Percentiles rank a stretch among this genome's conserved stretches.
These are phyloP conservation scores for Acromyrmex echinatior DNA, from an alignment of 1,140 invertebrate species.

Conservation along the genomic window DNA sequence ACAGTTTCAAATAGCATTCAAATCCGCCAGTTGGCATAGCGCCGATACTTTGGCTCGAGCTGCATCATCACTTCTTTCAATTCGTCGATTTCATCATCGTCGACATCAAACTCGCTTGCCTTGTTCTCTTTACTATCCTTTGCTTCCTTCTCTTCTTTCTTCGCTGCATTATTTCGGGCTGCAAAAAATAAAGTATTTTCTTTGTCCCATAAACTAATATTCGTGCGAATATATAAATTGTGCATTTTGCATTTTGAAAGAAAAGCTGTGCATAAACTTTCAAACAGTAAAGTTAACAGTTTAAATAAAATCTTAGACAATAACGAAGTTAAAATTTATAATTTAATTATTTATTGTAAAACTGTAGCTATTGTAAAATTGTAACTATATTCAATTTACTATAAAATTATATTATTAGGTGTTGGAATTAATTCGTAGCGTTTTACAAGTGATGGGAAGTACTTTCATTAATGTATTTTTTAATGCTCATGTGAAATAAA, in stretches of 20 bases:
- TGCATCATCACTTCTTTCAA: conserved; percentile 74
- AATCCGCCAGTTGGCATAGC: conserved; percentile 79
- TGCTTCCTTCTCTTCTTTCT: conserved; percentile 56
- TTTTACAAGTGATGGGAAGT: too few species aligned
- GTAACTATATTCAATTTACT: neutral
- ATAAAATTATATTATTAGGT: conserved; percentile 6
- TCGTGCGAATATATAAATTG: neutral
- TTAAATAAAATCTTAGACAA: conserved; percentile 2
- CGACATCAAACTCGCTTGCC: conserved; percentile 60
- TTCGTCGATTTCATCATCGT: conserved; percentile 72
- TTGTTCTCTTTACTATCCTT: conserved; percentile 60
- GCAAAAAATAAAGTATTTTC: conserved; percentile 58
- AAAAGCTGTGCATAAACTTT: neutral
- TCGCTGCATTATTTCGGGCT: conserved; percentile 70
- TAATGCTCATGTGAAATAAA: too few species aligned
- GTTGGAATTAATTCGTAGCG: too few species aligned
- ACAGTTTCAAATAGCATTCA: conserved; percentile 56
- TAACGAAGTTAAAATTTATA: conserved; percentile 9
- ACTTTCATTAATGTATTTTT: too few species aligned
- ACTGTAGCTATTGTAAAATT: neutral
- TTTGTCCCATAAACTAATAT: conserved; percentile 13
- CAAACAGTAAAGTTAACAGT: neutral
- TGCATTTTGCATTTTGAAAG: conserved; percentile 26
- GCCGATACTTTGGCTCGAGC: conserved; percentile 79
- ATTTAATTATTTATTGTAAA: conserved; percentile 16